Conservation (phyloP, 2,797 vertebrate species). For the Taeniopygia guttata region DNA sequence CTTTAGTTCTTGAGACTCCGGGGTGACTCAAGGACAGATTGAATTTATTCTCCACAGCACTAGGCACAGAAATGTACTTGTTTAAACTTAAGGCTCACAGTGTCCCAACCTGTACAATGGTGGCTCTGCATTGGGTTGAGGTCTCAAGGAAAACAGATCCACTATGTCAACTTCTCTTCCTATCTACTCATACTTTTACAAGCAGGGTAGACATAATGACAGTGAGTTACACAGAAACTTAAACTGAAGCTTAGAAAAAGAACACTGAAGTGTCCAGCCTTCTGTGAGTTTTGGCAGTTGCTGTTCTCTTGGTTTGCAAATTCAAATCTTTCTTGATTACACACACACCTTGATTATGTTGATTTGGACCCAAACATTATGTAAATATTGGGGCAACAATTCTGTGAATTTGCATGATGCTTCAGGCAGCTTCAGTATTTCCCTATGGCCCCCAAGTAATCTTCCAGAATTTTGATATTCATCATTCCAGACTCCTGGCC, state of each 20-base stretch:
- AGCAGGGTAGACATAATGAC: background rate
- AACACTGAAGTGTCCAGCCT: background rate
- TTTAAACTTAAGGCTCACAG: too few species aligned
- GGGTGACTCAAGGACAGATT: too few species aligned
- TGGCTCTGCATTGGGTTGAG: too few species aligned
- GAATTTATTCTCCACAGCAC: too few species aligned
- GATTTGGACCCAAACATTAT: background rate
- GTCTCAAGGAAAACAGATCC: too few species aligned
- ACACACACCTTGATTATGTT: accelerated
- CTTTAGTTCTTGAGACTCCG: too few species aligned
- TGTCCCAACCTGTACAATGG: too few species aligned
- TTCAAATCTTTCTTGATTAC: background rate
- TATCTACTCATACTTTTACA: background rate
- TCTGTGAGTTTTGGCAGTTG: background rate
- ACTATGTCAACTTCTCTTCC: background rate
- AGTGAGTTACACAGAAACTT: background rate
- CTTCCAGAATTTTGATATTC: background rate
- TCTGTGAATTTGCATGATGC: background rate
- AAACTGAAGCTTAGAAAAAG: background rate
- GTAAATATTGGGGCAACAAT: background rate
- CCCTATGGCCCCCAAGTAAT: background rate
- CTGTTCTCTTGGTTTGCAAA: background rate
- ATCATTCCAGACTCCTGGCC: background rate
- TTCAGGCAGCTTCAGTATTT: background rate
- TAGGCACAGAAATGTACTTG: too few species aligned